These are phyloP conservation scores for Drosophila sucinea DNA, from an alignment of 1,140 invertebrate species.

Conservation along the genomic window DNA sequence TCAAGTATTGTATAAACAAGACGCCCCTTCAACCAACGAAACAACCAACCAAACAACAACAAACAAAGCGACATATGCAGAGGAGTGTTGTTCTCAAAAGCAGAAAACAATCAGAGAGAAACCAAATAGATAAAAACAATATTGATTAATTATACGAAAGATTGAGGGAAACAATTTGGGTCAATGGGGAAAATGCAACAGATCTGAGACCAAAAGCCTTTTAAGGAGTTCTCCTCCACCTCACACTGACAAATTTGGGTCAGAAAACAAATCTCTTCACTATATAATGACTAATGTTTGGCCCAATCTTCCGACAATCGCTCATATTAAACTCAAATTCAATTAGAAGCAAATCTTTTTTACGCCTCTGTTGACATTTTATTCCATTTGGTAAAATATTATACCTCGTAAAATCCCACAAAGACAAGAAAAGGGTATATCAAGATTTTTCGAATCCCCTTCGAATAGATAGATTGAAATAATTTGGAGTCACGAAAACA, in stretches of 20 bases:
- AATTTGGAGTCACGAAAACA: no score
- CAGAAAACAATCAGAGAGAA: conserved; percentile 30
- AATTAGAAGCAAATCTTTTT: conserved; percentile 60
- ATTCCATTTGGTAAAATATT: conserved; percentile 29
- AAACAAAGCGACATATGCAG: conserved; percentile 33
- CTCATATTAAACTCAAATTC: conserved; percentile 20
- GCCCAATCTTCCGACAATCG: not conserved
- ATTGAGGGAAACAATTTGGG: conserved; percentile 47
- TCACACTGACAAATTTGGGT: conserved; percentile 4
- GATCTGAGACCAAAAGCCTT: not conserved
- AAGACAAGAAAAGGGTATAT: not conserved
- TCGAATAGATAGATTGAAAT: no score
- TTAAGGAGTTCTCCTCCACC: not conserved
- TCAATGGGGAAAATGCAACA: conserved; percentile 36
- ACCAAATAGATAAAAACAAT: conserved; percentile 51
- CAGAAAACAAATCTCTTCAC: not conserved
- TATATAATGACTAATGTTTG: conserved; percentile 3
- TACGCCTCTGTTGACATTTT: conserved; percentile 64
- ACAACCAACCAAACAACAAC: conserved; percentile 31
- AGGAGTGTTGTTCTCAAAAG: conserved; percentile 15
- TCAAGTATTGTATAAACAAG: conserved; percentile 8
- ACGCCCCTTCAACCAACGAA: conserved; percentile 18
- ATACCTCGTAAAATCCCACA: not conserved
- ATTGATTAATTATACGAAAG: conserved; percentile 67
- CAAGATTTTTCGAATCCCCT: not conserved